Base-by-base conservation (phyloP, 2,113 vertebrate species). In the Carassius carassius region DNA sequence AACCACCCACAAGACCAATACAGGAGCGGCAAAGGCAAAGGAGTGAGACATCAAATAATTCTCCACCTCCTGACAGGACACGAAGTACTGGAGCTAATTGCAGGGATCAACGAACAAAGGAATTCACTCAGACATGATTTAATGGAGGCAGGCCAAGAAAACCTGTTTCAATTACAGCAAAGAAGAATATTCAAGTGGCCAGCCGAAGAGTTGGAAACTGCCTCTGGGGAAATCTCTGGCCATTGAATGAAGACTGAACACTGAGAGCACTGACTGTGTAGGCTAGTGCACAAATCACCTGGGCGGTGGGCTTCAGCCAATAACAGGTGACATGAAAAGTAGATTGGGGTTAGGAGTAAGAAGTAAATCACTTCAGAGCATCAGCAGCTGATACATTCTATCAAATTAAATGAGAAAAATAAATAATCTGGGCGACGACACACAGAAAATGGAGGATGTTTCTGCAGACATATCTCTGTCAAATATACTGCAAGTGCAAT, bases 91-190 rank as follows among this genome's bases (percentile, higher is more conserved):
- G 63, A 89, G 76, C 89, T 89, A 90, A 90, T 87, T 90, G 88
- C 77, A 49, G 73, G 85, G 87, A 86, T 89, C 85, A 86, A 75
- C 88, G 85, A 89, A 86, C 78, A 85, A 87, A 89, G 79, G 74
- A 85, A 83, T 88, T 86, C 84, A 65, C 78, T 84, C 70, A 85
- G 90, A 86, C 56, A 78, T 86, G 84, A 87, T 88, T 89, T 75
- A 90, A 86, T 87, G 80, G 85, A 89, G 83, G 67, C 82, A 82
- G 81, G 88, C 76, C 87, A 86, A 83, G 84, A 85, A 82, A 85
- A 87, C 86, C 82, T 89, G 87, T 87, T 91, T 87, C 83, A 89
- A 76, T 88, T 89, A 89, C 86, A 63, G 70, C 84, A 89, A 81
- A 63, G 63, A 89, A 87, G 76, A 86, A 89, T 81, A 72, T 81